These are phyloP conservation scores for Alosa alosa DNA, from an alignment of 2,113 vertebrate species.

Conservation along the genomic window DNA sequence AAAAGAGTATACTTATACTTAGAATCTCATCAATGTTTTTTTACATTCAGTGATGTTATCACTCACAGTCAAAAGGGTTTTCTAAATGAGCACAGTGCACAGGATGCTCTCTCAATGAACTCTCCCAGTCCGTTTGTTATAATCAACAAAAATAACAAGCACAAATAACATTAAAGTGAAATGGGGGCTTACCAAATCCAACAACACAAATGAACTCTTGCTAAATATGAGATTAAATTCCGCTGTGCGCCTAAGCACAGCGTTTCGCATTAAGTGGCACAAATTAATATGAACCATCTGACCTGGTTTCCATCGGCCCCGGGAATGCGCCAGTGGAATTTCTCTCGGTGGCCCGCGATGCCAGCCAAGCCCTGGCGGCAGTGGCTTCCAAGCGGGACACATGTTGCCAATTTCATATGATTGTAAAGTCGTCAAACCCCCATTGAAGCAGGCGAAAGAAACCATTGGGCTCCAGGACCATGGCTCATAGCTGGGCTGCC, in stretches of 20 bases:
- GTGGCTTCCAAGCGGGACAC: slow-evolving; percentile 24
- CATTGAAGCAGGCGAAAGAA: neutral
- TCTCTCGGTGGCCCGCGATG: slow-evolving; percentile 22
- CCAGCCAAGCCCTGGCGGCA: slow-evolving; percentile 14
- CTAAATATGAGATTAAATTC: slow-evolving; percentile 28
- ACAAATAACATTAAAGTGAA: neutral
- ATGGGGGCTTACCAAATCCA: too few species aligned
- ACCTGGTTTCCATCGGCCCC: slow-evolving; percentile 32
- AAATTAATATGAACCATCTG: slow-evolving; percentile 49
- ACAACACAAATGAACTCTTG: neutral
- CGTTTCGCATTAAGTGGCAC: slow-evolving; percentile 22
- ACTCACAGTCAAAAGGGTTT: neutral
- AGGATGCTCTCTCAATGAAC: neutral
- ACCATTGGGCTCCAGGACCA: neutral
- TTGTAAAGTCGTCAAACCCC: neutral
- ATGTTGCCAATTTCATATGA: slow-evolving; percentile 23
- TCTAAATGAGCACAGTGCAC: neutral
- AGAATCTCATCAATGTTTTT: too few species aligned
- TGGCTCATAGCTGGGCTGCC: neutral
- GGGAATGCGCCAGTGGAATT: neutral
- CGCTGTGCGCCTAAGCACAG: slow-evolving; percentile 10
- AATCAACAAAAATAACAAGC: neutral
- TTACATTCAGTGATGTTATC: too few species aligned
- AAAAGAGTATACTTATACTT: too few species aligned
- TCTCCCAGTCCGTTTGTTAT: neutral